Percentiles rank a stretch among this genome's conserved stretches.
These are phyloP conservation scores for Ammodytes marinus DNA, from an alignment of 2,113 vertebrate species.

Conservation along the genomic window DNA sequence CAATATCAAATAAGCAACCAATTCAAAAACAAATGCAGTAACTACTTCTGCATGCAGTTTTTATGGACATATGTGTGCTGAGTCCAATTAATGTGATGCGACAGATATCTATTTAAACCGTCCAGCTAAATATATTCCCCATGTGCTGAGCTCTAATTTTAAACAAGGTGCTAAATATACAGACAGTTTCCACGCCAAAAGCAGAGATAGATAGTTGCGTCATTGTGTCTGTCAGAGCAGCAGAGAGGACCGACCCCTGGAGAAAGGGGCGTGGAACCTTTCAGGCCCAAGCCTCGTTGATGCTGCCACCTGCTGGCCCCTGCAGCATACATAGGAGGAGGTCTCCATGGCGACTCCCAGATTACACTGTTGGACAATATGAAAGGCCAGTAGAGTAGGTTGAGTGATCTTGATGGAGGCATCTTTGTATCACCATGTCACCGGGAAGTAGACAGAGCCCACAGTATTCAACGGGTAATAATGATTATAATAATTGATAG, in stretches of 20 bases:
- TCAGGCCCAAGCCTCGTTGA: slow-evolving; percentile 32
- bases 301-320: slow-evolving; percentile 78
- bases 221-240: slow-evolving; percentile 72
- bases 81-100: slow-evolving; percentile 64
- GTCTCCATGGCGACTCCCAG: slow-evolving; percentile 63
- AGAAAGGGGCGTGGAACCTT: slow-evolving; percentile 36
- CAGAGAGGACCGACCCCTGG: slow-evolving; percentile 30
- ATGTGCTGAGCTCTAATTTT: slow-evolving; percentile 78
- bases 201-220: slow-evolving; percentile 79
- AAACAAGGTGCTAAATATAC: slow-evolving; percentile 84
- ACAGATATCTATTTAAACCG: slow-evolving; percentile 70
- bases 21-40: not conserved
- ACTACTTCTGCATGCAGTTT: slow-evolving; percentile 8
- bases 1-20: not conserved
- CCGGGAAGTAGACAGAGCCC: slow-evolving; percentile 24
- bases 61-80: slow-evolving; percentile 32
- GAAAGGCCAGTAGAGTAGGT: slow-evolving; percentile 51
- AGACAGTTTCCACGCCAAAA: slow-evolving; percentile 84
- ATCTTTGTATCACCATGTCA: slow-evolving; percentile 59
- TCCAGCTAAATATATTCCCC: slow-evolving; percentile 65
- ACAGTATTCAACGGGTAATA: slow-evolving; percentile 23
- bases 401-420: slow-evolving; percentile 45
- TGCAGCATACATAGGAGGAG: not conserved
- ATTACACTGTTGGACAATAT: slow-evolving; percentile 47
- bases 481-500: too few relatives aligned